Evolutionary conservation across 1,140 invertebrate species (phyloP), one percentile per base, ranked within the genome.

Genomic region (Drosophila pseudoananassae): DNA sequence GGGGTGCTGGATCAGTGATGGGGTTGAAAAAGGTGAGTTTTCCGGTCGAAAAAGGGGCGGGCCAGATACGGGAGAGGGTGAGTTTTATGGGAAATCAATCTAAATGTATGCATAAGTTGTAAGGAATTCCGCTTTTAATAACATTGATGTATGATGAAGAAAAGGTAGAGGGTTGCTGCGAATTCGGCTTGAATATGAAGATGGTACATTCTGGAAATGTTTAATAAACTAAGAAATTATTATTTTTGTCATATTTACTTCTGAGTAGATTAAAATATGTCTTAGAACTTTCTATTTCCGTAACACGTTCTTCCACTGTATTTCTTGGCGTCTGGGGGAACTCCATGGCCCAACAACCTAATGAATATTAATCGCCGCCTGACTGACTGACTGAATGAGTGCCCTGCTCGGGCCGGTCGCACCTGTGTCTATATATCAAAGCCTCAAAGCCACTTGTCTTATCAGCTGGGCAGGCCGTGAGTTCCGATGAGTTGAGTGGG

Each of bases 361-460:
- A 76, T 76, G 73, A 76, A 76, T 76, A 76, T 76, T 76, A 76
- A 76, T 76, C 58, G 74, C 63, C 27, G 73, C 47, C 71, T 71
- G 71, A 74, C 70, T 57, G 68, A 57, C 68, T 74, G 71, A 75
- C 60, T 75, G 53, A 36, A 38, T 31, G 60, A 40, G 40, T 56
- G 61, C 73, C 27, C 68, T 63, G 64, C 64, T 40, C 54, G 14
- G 17, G 15, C 31, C 20, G 38, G 40, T 72, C 40, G 63, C 36
- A 54, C 69, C 56, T 73, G 50, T 64, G 45, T 66, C 75, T 78
- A 87, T 88, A 69, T 88, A 88, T 83, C 85, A 87, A 83, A 76
- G 74, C 78, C 49, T 61, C 78, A 78, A 87, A 84, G 82, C 78
- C 83, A 88, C 83, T 87, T 87, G 82, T 87, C 83, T 87, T 88